Evolutionary conservation across 2,113 vertebrate genomes (phyloP).

Genomic region (Tychaedon coryphoeus): DNA sequence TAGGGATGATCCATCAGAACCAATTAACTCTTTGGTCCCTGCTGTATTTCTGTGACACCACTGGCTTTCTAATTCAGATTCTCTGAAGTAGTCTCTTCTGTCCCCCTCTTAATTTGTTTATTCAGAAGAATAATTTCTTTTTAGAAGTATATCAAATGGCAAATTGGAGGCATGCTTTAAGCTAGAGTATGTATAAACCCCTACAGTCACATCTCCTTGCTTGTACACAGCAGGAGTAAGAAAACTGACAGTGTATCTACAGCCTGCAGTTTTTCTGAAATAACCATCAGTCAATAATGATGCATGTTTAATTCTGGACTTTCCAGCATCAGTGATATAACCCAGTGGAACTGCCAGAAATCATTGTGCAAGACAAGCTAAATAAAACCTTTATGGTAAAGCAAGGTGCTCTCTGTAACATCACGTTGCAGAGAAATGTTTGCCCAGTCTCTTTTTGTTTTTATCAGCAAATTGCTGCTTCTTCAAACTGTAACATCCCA

Average conservation of each 20-base stretch:
- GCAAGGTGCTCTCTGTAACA: not conserved
- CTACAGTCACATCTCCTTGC: not conserved
- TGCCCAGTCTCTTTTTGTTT: not conserved
- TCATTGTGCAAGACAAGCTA: not conserved
- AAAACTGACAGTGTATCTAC: not conserved
- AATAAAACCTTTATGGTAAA: not conserved
- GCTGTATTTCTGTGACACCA: not conserved
- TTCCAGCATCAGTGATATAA: not conserved
- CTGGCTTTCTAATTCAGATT: not conserved
- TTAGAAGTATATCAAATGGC: not conserved
- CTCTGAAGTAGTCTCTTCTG: not conserved
- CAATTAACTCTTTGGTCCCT: constrained; percentile 6
- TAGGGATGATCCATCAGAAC: not conserved
- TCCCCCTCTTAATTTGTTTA: not conserved
- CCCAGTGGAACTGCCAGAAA: not conserved
- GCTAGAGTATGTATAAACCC: not conserved
- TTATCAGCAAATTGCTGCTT: not conserved
- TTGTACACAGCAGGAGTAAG: not conserved
- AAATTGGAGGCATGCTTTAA: not conserved
- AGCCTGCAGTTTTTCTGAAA: not conserved
- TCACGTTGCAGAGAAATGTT: not conserved
- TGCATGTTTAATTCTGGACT: not conserved
- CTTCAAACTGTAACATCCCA: not conserved
- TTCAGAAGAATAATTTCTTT: not conserved
- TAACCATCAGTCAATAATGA: not conserved